Evolutionary conservation across 2,888 invertebrate genomes (phyloP), one percentile per base, ranked within the genome.

Genomic region (Agrochola lota): DNA sequence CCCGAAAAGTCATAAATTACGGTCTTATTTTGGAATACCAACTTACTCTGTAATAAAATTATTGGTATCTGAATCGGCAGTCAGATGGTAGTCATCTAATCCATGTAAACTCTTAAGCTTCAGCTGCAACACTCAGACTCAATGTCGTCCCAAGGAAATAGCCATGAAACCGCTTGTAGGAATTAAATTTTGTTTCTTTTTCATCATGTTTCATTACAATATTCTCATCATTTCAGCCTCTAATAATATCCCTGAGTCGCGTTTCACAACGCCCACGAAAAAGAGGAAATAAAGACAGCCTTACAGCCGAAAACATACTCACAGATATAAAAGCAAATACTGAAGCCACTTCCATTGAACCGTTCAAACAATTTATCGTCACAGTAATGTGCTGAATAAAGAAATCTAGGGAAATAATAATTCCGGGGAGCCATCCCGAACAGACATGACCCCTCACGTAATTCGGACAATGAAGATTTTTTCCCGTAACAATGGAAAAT

Each of bases 391-490:
- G 88, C 85, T 88, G 89, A 91, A 92, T 89, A 91, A 91, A 92
- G 91, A 92, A 92, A 92, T 92, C 89, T 85, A 85, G 83, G 78
- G 90, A 91, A 93, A 93, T 94, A 93, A 94, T 95, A 94, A 94
- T 94, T 94, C 91, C 57, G 83, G 89, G 89, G 87, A 91, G 84
- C 92, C 92, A 92, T 92, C 91, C 88, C 83, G 87, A 91, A 84
- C 93, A 92, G 91, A 87, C 90, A 94, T 93, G 93, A 93, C 60
- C 79, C 79, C 90, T 91, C 95, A 94, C 95, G 94, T 94, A 93
- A 88, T 92, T 91, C 91, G 92, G 90, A 94, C 94, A 95, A 95
- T 94, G 92, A 93, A 89, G 87, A 91, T 94, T 94, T 94, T 94
- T 92, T 90, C 86, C 87, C 82, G 83, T 85, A 91, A 92, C 92